Evolutionary conservation across 2,888 invertebrate genomes (phyloP), one percentile per base, ranked within the genome.

Genomic region (Charanyca ferruginea): DNA sequence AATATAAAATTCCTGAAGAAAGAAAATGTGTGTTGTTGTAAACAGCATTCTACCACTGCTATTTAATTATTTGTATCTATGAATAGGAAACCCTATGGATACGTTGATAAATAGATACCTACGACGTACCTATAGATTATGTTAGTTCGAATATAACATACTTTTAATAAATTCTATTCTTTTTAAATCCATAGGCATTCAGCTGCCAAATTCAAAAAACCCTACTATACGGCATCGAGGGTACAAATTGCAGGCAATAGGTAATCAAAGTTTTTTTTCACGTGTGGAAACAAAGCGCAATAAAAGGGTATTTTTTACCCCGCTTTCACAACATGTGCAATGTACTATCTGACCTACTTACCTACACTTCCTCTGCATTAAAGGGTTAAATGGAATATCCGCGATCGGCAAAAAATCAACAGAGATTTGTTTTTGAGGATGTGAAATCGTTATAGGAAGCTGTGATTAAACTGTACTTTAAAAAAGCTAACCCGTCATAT

Each of bases 321-420:
- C 89, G 94, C 95, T 95, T 94, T 94, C 93, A 93, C 94, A 93
- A 92, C 95, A 95, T 95, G 92, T 95, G 95, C 94, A 93, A 93
- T 94, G 91, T 90, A 87, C 88, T 90, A 90, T 90, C 89, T 93
- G 94, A 95, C 95, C 95, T 93, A 95, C 94, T 94, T 95, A 88
- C 88, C 87, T 88, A 94, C 92, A 93, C 94, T 93, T 95, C 95
- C 94, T 94, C 83, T 91, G 90, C 91, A 88, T 91, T 89, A 91
- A 93, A 94, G 92, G 93, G 94, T 93, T 94, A 91, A 85, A 92
- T 91, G 85, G 88, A 89, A 91, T 93, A 93, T 94, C 91, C 91
- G 90, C 91, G 87, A 89, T 78, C 82, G 83, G 86, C 86, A 90
- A 90, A 91, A 87, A 85, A 86, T 81, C 73, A 67, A 78, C 84